Evolutionary conservation across 2,797 vertebrate genomes (phyloP).

Genomic region (Diglossa cyanea): DNA sequence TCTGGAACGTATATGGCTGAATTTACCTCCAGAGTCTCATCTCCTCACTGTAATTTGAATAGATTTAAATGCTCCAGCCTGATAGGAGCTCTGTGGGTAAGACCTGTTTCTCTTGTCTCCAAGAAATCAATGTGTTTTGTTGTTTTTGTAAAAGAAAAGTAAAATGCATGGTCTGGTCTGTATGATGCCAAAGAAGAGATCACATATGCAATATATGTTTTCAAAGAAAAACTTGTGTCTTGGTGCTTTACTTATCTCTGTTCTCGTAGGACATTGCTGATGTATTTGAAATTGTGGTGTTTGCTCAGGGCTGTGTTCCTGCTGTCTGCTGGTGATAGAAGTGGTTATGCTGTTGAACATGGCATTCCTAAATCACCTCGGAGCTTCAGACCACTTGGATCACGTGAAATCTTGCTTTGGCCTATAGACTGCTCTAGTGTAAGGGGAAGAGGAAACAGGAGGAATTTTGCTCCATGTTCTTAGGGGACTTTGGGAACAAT

Average conservation of each 20-base stretch:
- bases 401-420: not conserved
- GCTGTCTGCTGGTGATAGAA: not conserved
- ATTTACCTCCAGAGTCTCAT: not conserved
- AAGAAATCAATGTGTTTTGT: not conserved
- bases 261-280: not conserved
- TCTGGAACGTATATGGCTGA: not conserved
- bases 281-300: not conserved
- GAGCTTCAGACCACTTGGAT: not conserved
- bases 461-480: not conserved
- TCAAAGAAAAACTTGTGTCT: constrained; percentile 27
- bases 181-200: constrained; percentile 33
- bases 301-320: not conserved
- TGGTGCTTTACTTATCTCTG: not conserved
- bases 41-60: not conserved
- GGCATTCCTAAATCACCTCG: not conserved
- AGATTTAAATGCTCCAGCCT: not conserved
- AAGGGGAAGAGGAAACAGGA: not conserved
- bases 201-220: constrained; percentile 31
- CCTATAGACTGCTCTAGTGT: not conserved
- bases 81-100: not conserved
- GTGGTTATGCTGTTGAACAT: not conserved
- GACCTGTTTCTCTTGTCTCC: not conserved
- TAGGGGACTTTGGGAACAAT: not conserved
- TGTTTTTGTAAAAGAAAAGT: constrained; percentile 16
- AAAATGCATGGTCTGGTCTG: not conserved